Conservation (phyloP, 2,797 vertebrate species). For the Jordanella pulchra region DNA sequence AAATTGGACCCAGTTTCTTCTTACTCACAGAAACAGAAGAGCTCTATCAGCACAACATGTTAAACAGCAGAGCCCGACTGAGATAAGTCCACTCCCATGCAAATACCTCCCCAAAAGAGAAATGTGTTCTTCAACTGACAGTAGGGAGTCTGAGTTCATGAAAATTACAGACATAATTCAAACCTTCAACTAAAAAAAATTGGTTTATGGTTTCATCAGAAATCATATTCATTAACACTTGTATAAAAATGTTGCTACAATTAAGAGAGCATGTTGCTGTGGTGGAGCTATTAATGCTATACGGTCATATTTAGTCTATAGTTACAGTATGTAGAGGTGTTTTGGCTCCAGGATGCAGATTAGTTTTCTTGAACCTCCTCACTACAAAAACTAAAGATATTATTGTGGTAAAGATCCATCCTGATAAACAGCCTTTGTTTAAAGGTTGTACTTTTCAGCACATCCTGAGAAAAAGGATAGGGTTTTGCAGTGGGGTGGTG, state of each 20-base stretch:
- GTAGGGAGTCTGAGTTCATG: slow-evolving; percentile 14
- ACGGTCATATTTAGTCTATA: not conserved
- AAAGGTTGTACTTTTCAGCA: not conserved
- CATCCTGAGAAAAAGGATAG: not conserved
- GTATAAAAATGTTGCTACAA: not conserved
- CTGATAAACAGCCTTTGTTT: not conserved
- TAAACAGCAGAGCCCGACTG: slow-evolving; percentile 50
- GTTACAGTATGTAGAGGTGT: not conserved
- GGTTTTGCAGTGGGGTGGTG: not conserved
- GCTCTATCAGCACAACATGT: slow-evolving; percentile 14
- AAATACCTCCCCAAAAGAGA: slow-evolving; percentile 55
- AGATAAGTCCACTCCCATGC: slow-evolving; percentile 48
- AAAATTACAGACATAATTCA: slow-evolving; percentile 49
- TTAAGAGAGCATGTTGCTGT: not conserved
- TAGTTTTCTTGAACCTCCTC: too few relatives aligned
- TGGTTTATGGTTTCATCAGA: not conserved
- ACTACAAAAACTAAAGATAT: not conserved
- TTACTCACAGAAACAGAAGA: not conserved
- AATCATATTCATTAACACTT: not conserved
- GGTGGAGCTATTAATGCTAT: not conserved
- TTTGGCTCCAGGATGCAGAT: not conserved
- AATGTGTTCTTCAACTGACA: slow-evolving; percentile 34
- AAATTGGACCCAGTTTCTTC: not conserved
- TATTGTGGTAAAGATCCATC: not conserved
- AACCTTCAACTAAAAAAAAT: slow-evolving; percentile 2